These are phyloP conservation scores for Epizoanthus rinbou DNA, from an alignment of 92 coral and sea anemone genomes.

Conservation along the genomic window DNA sequence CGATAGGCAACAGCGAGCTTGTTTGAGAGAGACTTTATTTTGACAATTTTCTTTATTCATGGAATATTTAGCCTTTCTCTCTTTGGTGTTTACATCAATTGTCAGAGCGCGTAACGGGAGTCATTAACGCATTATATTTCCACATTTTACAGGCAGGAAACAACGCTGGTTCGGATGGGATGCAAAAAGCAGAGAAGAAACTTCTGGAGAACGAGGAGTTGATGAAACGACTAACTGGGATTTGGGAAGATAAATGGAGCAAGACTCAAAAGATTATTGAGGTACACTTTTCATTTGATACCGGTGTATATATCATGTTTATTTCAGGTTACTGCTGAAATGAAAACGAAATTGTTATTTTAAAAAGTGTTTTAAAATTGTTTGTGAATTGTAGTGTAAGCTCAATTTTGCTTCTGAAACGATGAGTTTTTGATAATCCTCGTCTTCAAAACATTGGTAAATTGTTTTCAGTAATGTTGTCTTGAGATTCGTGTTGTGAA, in stretches of 20 bases:
- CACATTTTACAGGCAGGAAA: constrained; percentile 57
- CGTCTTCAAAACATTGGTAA: neutral
- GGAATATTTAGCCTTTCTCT: no score
- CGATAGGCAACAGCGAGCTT: neutral
- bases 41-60: no score
- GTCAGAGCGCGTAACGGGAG: neutral
- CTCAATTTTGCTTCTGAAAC: constrained; percentile 1
- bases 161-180: constrained; percentile 43
- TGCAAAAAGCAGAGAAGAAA: constrained; percentile 82
- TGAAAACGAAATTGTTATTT: neutral
- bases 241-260: constrained; percentile 99
- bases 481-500: no score
- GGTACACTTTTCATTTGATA: constrained; percentile 48
- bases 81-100: neutral
- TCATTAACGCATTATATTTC: neutral
- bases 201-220: constrained; percentile 92
- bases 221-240: constrained; percentile 95
- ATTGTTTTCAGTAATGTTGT: no score
- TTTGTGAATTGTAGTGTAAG: neutral
- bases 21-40: neutral
- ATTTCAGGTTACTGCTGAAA: neutral
- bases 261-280: constrained; percentile 94
- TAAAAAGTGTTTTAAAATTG: neutral
- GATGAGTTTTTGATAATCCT: neutral
- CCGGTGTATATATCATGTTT: neutral